Base-by-base conservation (phyloP, 2,888 invertebrate species). In the Platycheirus rosarum region DNA sequence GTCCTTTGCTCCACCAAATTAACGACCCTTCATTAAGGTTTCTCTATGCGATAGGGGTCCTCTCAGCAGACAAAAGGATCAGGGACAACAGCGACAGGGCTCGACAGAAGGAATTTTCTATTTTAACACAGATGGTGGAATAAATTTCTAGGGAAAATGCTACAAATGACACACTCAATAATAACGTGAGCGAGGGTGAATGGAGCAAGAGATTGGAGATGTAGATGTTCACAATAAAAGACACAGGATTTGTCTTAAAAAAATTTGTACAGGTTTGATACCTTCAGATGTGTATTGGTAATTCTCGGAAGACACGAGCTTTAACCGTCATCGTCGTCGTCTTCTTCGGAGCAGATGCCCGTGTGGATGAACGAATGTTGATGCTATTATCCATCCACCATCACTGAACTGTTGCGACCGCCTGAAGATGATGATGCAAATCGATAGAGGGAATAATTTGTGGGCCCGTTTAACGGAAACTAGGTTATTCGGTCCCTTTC, bases 71-170 rank as follows among this genome's bases (percentile, higher is more conserved):
- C 44, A 60, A 60, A 42, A 14, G 60, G 11, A 9, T 14, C 8
- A 18, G 9, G 23, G 44, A 46, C 23, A 35, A 16, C 14, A 46
- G 23, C 9, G 18, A 35, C 32, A 69, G 69, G 44, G 51, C 75
- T 74, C 37, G 13, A 37, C n/a, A n/a, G n/a, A 57, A 49, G 76
- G 70, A 51, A 63, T 63, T 35, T 63, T 69, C 63, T 63, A 65
- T 77, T 77, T n/a, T 65, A 77, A 65, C 71, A 60, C 77, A 65
- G 71, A 71, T 70, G 65, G 57, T 35, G 71, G 65, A 71, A 70
- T 65, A 65, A 69, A 69, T 76, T 76, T 63, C 46, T 69, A 69
- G 46, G 62, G 14, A 76, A 65, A 79, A 65, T 55, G 69, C 62
- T 69, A 79, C 75, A 75, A 79, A 75, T 75, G 68, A 20, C 62